Base-by-base conservation (phyloP, 2,113 vertebrate species). In the Hemiscyllium ocellatum region DNA sequence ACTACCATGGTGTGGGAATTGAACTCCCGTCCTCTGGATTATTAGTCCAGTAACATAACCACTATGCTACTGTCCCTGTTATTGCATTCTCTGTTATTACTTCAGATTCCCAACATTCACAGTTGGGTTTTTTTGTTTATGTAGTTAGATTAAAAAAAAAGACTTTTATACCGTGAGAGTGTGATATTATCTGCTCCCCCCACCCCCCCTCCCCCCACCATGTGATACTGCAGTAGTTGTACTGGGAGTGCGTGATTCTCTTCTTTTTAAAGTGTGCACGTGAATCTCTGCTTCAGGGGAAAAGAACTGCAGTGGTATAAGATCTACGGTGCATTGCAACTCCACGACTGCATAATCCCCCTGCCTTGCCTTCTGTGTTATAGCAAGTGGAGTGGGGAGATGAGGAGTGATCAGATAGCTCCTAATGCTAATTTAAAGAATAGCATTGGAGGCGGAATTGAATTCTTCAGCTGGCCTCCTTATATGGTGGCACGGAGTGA, bases 41-140 rank as follows among this genome's bases (percentile, higher is more conserved):
- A 93, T 93, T 93, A 66, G 61, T 93, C 89, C 89, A 66, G 89
- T 93, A 93, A 93, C 61, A 93, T 93, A 93, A 93, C 29, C 61
- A 83, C 80, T 42, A 42, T 6, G 37, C 80, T 83, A 83, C 80
- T 83, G 29, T 93, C 89, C 89, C 65, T 66, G 17, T 66, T 93
- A 66, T 93, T 93, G 89, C 89, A 37, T 42, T 65, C 65, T 93
- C 37, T 93, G 37, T 93, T 93, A 93, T 93, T 93, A 37, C 61
- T 93, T 93, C 65, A 37, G 29, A 37, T 93, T 93, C 89, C 89
- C 89, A 93, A 33, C 89, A 68, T 66, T 93, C n/a, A n/a, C 33
- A 33, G 37, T 37, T 93, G 65, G 56, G 89, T 61, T 37, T 93
- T 61, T 93, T 93, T 93, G 65, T 66, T 93, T 93, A 61, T 26